These are phyloP conservation scores for Paradoxurus hermaphroditus DNA, from an alignment of 2,113 vertebrate species.

Conservation along the genomic window DNA sequence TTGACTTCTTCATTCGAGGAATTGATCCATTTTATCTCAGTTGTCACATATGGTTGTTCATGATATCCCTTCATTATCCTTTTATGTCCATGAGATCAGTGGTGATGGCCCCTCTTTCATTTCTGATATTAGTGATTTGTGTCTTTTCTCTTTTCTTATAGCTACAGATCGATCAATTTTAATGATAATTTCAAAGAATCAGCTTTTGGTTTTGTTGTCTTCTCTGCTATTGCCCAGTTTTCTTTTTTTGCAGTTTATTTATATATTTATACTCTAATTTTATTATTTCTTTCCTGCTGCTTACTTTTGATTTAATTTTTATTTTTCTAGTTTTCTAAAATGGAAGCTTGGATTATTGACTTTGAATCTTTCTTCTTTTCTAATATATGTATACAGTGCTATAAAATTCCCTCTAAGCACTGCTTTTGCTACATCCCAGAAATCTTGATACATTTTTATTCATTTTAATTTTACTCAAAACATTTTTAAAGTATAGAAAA, in stretches of 20 bases:
- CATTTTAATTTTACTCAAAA: background rate
- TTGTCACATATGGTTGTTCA: background rate
- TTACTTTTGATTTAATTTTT: background rate
- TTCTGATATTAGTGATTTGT: constrained; percentile 6
- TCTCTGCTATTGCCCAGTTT: background rate
- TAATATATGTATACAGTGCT: background rate
- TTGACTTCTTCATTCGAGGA: background rate
- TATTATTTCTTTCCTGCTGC: background rate
- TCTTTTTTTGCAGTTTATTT: background rate
- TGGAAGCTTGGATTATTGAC: background rate
- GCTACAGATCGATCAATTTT: background rate
- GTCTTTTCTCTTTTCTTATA: background rate
- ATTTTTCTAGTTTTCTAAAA: background rate
- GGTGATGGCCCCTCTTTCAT: background rate
- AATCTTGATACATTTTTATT: background rate
- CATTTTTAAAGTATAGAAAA: background rate
- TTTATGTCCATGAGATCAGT: background rate
- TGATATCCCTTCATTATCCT: background rate
- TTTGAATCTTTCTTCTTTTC: background rate
- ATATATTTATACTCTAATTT: background rate
- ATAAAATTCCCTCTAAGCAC: background rate
- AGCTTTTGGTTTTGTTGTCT: background rate
- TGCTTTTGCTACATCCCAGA: background rate
- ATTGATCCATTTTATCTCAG: background rate
- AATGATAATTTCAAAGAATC: background rate